Conservation (phyloP, 2,797 vertebrate species). For the Paedocypris micromegethes region DNA sequence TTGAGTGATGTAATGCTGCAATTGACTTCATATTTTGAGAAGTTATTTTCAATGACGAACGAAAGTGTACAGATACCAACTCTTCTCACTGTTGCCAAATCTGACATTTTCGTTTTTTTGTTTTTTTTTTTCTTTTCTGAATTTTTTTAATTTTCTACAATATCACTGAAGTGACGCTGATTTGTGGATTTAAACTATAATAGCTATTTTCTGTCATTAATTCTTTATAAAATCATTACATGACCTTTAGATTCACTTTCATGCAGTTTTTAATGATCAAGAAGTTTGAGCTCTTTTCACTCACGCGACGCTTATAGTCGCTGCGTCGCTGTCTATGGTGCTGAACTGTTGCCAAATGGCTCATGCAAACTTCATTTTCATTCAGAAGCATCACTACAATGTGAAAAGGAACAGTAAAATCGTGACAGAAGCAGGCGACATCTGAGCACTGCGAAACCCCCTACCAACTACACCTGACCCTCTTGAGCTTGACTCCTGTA, state of each 20-base stretch:
- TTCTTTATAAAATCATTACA: too few species aligned
- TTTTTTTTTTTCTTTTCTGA: too few species aligned
- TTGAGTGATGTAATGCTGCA: too few species aligned
- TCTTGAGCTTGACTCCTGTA: slow-evolving; percentile 45
- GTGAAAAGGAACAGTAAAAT: background rate
- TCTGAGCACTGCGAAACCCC: background rate
- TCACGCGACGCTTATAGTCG: background rate
- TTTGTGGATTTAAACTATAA: too few species aligned
- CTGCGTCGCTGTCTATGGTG: slow-evolving; percentile 49
- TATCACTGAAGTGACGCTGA: too few species aligned
- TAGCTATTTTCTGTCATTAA: too few species aligned
- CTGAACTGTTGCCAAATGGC: slow-evolving; percentile 25
- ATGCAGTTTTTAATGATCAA: too few species aligned
- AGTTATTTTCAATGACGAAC: too few species aligned
- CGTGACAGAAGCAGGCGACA: background rate
- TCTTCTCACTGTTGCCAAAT: background rate
- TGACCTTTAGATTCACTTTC: too few species aligned
- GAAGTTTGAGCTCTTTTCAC: background rate
- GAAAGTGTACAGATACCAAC: too few species aligned
- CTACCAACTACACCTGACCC: slow-evolving; percentile 13
- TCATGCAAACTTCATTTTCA: background rate
- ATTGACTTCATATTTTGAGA: too few species aligned
- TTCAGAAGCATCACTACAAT: background rate
- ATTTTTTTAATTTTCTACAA: too few species aligned
- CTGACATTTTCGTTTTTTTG: background rate